A percentile compares a stretch with the other conserved stretches of the same genome.
phyloP scores from a whole-genome alignment of 1,140 invertebrate species.

The Agrilus planipennis region DNA sequence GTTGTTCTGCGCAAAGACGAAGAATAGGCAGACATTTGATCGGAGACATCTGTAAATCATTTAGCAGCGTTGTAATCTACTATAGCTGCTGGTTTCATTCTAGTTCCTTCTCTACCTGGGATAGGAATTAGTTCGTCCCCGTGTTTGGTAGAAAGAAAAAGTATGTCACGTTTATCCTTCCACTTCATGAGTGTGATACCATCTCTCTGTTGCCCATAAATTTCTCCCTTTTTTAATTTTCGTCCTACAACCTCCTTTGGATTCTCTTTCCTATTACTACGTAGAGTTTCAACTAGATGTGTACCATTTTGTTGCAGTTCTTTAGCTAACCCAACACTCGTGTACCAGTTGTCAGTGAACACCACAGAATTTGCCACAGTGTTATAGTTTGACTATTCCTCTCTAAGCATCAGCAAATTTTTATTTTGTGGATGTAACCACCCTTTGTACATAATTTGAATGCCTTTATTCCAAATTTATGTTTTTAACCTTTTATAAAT shows the following conservation, averaged over 20 bases:
- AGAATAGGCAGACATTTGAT: no score
- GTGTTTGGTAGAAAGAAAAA: constrained; percentile 33
- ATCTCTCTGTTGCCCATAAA: constrained; percentile 28
- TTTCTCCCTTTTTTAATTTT: constrained; percentile 31
- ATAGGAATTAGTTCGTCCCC: constrained; percentile 3
- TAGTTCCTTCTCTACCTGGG: constrained; percentile 14
- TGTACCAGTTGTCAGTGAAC: constrained; percentile 26
- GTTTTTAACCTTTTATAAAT: no score
- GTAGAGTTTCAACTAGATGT: constrained; percentile 35
- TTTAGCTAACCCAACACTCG: constrained; percentile 31
- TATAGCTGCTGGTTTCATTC: background rate
- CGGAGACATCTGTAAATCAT: no score
- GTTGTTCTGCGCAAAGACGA: background rate
- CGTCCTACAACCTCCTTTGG: constrained; percentile 25
- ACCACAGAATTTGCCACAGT: constrained; percentile 8
- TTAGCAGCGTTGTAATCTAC: background rate
- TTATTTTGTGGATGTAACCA: constrained; percentile 25
- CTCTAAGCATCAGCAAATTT: constrained; percentile 28
- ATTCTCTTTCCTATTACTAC: constrained; percentile 28
- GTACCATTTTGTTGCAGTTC: constrained; percentile 32
- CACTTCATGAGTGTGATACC: constrained; percentile 32
- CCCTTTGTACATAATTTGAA: constrained; percentile 25
- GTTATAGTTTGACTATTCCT: constrained; percentile 4
- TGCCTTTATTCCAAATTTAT: constrained; percentile 24
- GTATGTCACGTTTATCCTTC: constrained; percentile 34